Conservation (phyloP, 2,797 vertebrate genomes). For the Gallinago solitaria region DNA sequence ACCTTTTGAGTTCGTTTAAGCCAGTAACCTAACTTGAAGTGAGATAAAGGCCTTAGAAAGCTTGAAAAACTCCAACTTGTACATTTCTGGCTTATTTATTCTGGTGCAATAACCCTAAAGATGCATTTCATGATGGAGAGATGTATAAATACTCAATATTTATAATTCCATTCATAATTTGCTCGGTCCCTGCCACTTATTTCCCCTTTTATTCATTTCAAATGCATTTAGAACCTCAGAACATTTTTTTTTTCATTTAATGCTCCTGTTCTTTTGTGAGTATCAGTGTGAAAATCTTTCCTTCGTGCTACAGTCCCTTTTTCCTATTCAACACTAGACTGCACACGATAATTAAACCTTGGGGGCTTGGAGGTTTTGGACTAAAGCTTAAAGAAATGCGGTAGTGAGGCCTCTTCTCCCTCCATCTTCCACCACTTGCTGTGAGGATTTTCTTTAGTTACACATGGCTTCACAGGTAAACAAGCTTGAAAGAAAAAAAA, state of each 20-base stretch:
- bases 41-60: slow-evolving; percentile 31
- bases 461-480: slow-evolving; percentile 93
- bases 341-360: slow-evolving; percentile 90
- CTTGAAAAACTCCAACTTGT: slow-evolving; percentile 8
- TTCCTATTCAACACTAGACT: slow-evolving; percentile 84
- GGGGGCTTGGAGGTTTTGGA: slow-evolving; percentile 84
- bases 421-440: slow-evolving; percentile 81
- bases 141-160: slow-evolving; percentile 23
- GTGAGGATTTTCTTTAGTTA: slow-evolving; percentile 92
- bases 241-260: slow-evolving; percentile 10
- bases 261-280: slow-evolving; percentile 46
- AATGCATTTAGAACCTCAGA: slow-evolving; percentile 8
- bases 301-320: slow-evolving; percentile 76
- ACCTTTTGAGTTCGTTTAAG: slow-evolving; percentile 70
- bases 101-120: not conserved
- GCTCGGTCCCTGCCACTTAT: not conserved
- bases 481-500: slow-evolving; percentile 79
- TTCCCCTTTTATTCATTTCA: slow-evolving; percentile 40
- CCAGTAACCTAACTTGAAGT: slow-evolving; percentile 71
- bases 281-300: slow-evolving; percentile 82
- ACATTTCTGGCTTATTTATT: slow-evolving; percentile 17
- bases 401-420: slow-evolving; percentile 51
- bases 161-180: slow-evolving; percentile 30
- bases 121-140: not conserved
- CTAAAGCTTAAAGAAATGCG: slow-evolving; percentile 85